Evolutionary conservation across 64 coral and sea anemone genomes (phyloP).

Genomic region (Stichodactyla helianthus): DNA sequence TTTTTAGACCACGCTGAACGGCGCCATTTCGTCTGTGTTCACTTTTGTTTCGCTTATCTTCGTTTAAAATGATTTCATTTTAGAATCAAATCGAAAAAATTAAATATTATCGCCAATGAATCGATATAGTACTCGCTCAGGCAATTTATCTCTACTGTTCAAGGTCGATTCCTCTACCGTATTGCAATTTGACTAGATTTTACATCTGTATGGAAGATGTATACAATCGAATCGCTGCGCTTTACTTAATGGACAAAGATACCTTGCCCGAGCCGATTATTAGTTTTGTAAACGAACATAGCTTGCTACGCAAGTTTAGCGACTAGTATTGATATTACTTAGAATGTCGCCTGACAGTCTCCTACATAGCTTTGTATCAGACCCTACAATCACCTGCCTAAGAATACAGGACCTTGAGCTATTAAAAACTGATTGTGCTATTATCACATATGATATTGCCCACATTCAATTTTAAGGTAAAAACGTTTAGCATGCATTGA

Average conservation of each 20-base stretch:
- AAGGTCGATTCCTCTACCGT: too few relatives aligned
- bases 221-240: too few relatives aligned
- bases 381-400: not conserved
- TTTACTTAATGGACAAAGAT: too few relatives aligned
- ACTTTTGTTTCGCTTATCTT: slow-evolving; percentile 8
- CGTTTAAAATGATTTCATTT: slow-evolving; percentile 1
- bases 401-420: not conserved
- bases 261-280: not conserved
- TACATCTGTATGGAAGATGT: too few relatives aligned
- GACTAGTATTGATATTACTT: slow-evolving; percentile 1
- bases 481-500: not conserved
- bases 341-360: not conserved
- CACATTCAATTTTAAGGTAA: not conserved
- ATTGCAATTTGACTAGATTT: too few relatives aligned
- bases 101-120: not conserved
- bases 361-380: not conserved
- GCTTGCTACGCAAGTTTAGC: not conserved
- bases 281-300: not conserved
- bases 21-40: not conserved
- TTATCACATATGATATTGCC: not conserved
- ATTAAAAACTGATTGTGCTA: slow-evolving; percentile 1
- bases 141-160: not conserved
- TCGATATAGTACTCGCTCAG: not conserved
- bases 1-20: not conserved
- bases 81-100: not conserved